Base-by-base conservation (phyloP, 2,888 invertebrate genomes). In the Polydesmus complanatus region DNA sequence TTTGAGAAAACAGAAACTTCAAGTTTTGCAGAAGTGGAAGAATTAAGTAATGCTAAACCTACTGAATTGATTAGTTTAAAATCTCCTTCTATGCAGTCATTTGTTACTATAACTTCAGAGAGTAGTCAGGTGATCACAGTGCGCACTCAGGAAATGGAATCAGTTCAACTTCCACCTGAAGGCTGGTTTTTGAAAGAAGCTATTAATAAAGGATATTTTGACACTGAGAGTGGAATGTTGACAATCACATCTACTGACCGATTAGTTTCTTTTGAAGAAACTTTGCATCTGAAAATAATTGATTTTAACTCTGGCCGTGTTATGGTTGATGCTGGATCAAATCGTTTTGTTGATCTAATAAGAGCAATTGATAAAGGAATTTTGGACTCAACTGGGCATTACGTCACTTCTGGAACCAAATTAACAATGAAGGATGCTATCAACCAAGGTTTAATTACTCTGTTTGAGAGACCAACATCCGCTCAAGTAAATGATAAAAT, bases 141-240 rank as follows among this genome's bases (percentile, higher is more conserved):
- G 52, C 14, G 8, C 8, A 50, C 50, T 14, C 58, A 58, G 58
- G 50, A 51, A 37, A 58, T 54, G 8, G 22, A 59, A 19, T 66
- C 71, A 21, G 65, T 86, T 67, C 88, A 91, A 69, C 73, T 93
- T 27, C 93, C 93, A 0, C 79, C 81, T 18, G 86, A 85, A 62
- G 91, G 93, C 2, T 91, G 90, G 87, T 80, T 81, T 61, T 78
- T 95, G 1, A 79, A 81, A 59, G 87, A 91, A 68, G 92, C 93
- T 1, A 89, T 95, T 65, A 79, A 85, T 50, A 83, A 85, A 70
- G 84, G 83, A 60, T 74, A 90, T 2, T 88, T 94, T 68, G 87
- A 95, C 73, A 85, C 93, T 1, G 77, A 81, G 0, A 83, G 82
- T 1, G 95, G 96, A 1, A 76, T 88, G 47, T 90, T 95, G 68